Evolutionary conservation across 2,797 vertebrate species (phyloP), one percentile per base, ranked within the genome.

Genomic region (Enteromius anoplus): DNA sequence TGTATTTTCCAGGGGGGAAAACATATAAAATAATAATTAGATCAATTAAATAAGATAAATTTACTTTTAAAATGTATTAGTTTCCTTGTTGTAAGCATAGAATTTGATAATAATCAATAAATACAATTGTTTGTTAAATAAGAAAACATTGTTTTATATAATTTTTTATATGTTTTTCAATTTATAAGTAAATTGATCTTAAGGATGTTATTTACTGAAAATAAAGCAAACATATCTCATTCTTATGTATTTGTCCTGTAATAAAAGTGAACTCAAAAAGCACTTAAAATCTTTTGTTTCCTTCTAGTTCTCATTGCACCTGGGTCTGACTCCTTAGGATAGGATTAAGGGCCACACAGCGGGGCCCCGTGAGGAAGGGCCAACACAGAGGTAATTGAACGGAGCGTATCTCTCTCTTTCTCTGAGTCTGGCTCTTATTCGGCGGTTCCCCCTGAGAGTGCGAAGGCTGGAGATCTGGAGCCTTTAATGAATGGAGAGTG

Each of bases 401-500:
- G 87, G 78, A 82, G 85, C 83, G 88, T 90, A 64, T 86, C 75
- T 86, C 49, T 83, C 82, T 83, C 70, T 76, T 60, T 85, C 60
- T 82, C 79, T 47, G 69, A 75, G 51, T 86, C 65, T 80, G 80
- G 37, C 81, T 60, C 81, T 76, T 71, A 82, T 86, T 84, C 78
- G 26, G 76, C 17, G 23, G 71, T 72, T 83, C 83, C 88, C 85
- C 88, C 79, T 84, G 87, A 89, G 92, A 92, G 91, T 88, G 89
- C 65, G 79, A 80, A 86, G 86, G 82, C 77, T 87, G 87, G 87
- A 91, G 91, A 93, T 91, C 89, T 90, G 91, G 92, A 91, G 91
- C 73, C 87, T 93, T 92, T 94, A 94, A 94, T 94, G 94, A 94
- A 94, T 92, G 92, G 93, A 92, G 90, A 85, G 88, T 90, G 92